Evolutionary conservation across 2,888 invertebrate species (phyloP), one percentile per base, ranked within the genome.

Genomic region (Gastrophysa polygoni): DNA sequence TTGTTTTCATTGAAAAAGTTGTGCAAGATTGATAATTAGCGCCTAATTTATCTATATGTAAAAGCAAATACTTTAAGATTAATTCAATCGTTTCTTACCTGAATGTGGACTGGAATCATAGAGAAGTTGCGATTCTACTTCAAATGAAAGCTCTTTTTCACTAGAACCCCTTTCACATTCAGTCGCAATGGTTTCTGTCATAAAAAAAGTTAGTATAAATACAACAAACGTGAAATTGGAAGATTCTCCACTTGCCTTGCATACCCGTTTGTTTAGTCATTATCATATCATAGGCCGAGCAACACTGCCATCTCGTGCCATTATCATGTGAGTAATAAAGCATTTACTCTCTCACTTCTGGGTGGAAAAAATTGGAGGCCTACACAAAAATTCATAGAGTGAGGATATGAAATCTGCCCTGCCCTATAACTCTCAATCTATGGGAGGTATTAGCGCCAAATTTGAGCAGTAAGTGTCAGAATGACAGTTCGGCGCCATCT

Each of bases 251-350:
- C 79, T 78, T 79, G 79, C 80, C 80, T 80, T 80, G 79, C 79
- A 80, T 78, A 81, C 78, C 77, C 78, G 76, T 65, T 75, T 80
- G 77, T 80, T 80, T 72, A 79, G 79, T 79, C 79, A 78, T 79
- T 76, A 77, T 78, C 78, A 78, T 79, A 79, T 79, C 79, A 78
- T 78, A 82, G 82, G 76, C 79, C 73, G 75, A 81, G 71, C 69
- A 71, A 72, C 73, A 72, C 73, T 73, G 73, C 73, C 73, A 73
- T 70, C 70, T 70, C 68, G 70, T 70, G 71, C 71, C 71, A 71
- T 73, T 73, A 73, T 68, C 70, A 69, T 67, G 66, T 69, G 73
- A 75, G 75, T 63, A 59, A 55, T 49, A 24, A 51, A 63, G 59
- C 59, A 56, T 56, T 50, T 66, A 63, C 62, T 63, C 59, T 63